Percentiles rank a stretch among this genome's conserved stretches.
Evolutionary conservation across 2,113 vertebrate species (phyloP).

Genomic region (Mohoua ochrocephala): DNA sequence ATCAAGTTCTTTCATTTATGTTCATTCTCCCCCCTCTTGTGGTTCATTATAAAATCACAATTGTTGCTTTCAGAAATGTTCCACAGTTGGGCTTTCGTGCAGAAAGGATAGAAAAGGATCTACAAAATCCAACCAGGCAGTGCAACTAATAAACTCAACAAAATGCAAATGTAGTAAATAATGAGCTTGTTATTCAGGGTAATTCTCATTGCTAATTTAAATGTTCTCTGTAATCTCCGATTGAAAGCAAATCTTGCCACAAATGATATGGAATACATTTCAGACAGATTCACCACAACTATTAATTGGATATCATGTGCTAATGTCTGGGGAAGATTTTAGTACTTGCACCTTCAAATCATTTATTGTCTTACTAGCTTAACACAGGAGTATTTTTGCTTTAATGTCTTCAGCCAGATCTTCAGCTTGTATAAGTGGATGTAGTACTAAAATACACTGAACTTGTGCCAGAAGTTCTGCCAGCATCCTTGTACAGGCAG

Average conservation of each 20-base stretch:
- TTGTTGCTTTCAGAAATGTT: constrained; percentile 26
- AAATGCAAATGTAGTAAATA: constrained; percentile 29
- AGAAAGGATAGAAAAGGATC: not conserved
- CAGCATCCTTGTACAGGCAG: not conserved
- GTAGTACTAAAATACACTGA: not conserved
- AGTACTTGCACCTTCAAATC: not conserved
- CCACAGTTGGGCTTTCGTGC: not conserved
- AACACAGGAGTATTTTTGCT: not conserved
- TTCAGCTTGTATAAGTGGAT: not conserved
- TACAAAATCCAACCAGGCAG: not conserved
- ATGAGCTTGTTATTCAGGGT: not conserved
- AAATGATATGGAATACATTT: not conserved
- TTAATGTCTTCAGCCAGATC: not conserved
- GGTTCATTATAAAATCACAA: constrained; percentile 73
- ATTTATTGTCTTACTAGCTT: not conserved
- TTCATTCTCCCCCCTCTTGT: constrained; percentile 77
- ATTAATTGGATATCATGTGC: not conserved
- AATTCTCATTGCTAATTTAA: not conserved
- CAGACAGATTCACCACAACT: not conserved
- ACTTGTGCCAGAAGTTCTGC: not conserved
- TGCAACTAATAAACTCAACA: not conserved
- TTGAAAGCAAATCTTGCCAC: not conserved
- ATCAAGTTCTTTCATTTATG: constrained; percentile 60
- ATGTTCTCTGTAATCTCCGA: not conserved
- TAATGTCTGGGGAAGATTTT: not conserved